phyloP scores from a whole-genome alignment of 2,888 invertebrate genomes.

The Phaedon cochleariae region DNA sequence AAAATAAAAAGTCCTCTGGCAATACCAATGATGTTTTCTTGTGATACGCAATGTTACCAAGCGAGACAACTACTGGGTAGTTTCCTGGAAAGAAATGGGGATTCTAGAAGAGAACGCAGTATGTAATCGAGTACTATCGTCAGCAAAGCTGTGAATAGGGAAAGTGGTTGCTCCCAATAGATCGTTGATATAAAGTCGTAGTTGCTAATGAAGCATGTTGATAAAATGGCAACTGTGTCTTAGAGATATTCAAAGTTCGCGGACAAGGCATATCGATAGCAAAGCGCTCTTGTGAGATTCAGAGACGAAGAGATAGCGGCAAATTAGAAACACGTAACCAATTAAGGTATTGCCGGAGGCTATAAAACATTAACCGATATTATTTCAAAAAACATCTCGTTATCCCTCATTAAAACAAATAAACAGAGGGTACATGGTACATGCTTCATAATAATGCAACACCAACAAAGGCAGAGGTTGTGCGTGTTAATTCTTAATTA shows the following conservation, averaged over 20 bases:
- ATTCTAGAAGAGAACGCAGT: no score
- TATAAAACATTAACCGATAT: constrained; percentile 42
- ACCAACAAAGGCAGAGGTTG: constrained; percentile 38
- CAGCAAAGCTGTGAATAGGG: no score
- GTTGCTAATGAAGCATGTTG: no score
- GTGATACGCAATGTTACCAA: no score
- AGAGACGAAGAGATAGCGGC: constrained; percentile 38
- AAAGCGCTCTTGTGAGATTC: constrained; percentile 51
- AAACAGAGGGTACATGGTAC: constrained; percentile 43
- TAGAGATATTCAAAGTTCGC: constrained; percentile 28
- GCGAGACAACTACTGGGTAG: no score
- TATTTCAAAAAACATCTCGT: constrained; percentile 44
- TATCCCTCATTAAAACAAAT: constrained; percentile 47
- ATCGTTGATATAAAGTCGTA: no score
- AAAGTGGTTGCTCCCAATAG: no score
- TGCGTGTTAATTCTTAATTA: constrained; percentile 45
- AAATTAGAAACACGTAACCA: constrained; percentile 59
- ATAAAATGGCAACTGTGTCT: no score
- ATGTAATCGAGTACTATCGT: no score
- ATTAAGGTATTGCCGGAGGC: constrained; percentile 53
- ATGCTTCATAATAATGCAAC: constrained; percentile 42
- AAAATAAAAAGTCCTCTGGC: no score
- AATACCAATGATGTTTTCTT: no score
- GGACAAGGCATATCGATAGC: constrained; percentile 42
- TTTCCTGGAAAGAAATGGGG: no score